phyloP scores from a whole-genome alignment of 2,888 invertebrate genomes.

The Caenorhabditis auriculariae region DNA sequence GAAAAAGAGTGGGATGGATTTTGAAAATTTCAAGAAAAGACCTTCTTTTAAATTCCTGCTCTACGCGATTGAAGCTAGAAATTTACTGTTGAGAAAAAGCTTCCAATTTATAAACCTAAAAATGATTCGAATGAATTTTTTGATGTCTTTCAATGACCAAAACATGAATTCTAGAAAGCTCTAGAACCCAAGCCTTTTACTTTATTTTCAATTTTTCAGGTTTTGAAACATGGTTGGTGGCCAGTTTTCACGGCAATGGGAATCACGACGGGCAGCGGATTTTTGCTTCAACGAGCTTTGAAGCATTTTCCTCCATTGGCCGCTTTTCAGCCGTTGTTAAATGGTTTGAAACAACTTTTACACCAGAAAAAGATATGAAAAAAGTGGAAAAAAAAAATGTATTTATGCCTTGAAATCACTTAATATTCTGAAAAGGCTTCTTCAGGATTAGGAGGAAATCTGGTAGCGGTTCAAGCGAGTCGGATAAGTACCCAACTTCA shows the following conservation, averaged over 20 bases:
- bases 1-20: no score
- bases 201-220: conserved; percentile 8
- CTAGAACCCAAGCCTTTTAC: neutral
- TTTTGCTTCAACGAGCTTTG: conserved; percentile 49
- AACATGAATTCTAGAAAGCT: no score
- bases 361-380: neutral
- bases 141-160: no score
- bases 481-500: conserved; percentile 51
- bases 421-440: neutral
- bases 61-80: no score
- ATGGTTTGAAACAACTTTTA: conserved; percentile 29
- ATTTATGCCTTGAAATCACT: neutral
- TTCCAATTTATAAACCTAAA: no score
- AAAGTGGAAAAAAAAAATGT: neutral
- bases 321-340: conserved; percentile 57
- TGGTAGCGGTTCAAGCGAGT: conserved; percentile 54
- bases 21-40: no score
- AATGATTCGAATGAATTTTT: no score
- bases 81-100: no score
- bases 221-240: conserved; percentile 44
- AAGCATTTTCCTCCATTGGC: conserved; percentile 45
- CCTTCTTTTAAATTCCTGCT: no score
- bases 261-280: conserved; percentile 45
- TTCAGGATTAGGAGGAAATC: conserved; percentile 55
- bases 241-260: conserved; percentile 44